Evolutionary conservation across 2,113 vertebrate species (phyloP).

Genomic region (Suricata suricatta): DNA sequence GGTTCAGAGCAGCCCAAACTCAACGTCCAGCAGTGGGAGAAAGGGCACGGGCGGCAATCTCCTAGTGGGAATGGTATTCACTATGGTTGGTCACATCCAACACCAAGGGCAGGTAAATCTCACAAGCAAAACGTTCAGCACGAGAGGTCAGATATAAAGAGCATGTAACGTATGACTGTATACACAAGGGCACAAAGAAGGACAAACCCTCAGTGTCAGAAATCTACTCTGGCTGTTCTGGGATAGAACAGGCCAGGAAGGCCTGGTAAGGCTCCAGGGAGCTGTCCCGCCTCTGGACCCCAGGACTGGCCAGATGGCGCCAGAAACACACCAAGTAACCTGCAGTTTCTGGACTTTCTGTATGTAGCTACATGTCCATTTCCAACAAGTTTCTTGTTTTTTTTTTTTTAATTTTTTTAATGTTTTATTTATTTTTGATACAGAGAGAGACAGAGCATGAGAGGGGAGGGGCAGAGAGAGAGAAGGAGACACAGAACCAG

Average conservation of each 20-base stretch:
- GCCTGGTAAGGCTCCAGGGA: rapidly evolving
- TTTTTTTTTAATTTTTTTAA: too few species aligned
- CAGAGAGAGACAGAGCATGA: too few species aligned
- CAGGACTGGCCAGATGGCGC: not conserved
- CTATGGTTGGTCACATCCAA: too few species aligned
- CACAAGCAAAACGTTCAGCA: rapidly evolving
- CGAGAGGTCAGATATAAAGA: rapidly evolving
- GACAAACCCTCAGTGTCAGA: too few species aligned
- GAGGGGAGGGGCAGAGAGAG: too few species aligned
- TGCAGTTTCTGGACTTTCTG: not conserved
- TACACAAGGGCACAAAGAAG: rapidly evolving
- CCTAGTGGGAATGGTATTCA: rapidly evolving
- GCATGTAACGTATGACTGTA: rapidly evolving
- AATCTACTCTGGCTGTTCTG: too few species aligned
- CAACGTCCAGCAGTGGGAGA: not conserved
- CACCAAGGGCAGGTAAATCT: rapidly evolving
- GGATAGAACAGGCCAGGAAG: not conserved
- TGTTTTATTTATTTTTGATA: too few species aligned
- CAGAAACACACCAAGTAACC: not conserved
- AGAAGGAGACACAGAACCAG: too few species aligned
- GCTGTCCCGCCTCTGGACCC: not conserved
- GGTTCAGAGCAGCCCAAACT: not conserved
- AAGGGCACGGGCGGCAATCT: rapidly evolving
- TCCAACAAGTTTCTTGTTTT: not conserved
- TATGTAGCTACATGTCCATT: not conserved